A percentile compares a stretch with the other conserved stretches of the same genome.
These are phyloP conservation scores for Suillia variegata DNA, from an alignment of 2,888 invertebrate species.

Conservation along the genomic window DNA sequence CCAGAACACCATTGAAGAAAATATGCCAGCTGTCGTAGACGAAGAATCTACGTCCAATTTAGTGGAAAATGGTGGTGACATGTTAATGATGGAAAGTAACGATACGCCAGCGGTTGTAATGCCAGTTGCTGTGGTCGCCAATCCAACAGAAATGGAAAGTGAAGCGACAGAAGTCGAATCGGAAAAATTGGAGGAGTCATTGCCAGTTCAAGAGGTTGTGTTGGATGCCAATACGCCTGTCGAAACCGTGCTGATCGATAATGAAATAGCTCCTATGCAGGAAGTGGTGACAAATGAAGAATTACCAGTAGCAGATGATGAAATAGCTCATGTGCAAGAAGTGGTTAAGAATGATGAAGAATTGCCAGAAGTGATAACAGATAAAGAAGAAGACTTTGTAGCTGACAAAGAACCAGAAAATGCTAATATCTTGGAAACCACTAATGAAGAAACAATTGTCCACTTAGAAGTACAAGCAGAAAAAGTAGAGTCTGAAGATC, in stretches of 20 bases:
- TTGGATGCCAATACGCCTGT: neutral
- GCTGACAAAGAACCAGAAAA: neutral
- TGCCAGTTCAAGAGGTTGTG: neutral
- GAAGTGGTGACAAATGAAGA: neutral
- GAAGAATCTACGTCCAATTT: conserved; percentile 20
- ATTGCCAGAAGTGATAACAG: neutral
- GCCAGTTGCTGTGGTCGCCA: conserved; percentile 6
- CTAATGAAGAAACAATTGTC: neutral
- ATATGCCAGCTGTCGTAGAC: conserved; percentile 1
- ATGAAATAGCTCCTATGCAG: neutral
- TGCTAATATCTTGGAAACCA: neutral
- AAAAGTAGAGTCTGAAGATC: too few species aligned
- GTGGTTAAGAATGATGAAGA: conserved; percentile 12
- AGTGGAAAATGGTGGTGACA: conserved; percentile 33
- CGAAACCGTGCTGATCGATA: neutral
- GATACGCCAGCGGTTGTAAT: conserved; percentile 39
- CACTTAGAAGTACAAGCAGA: too few species aligned
- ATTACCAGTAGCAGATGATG: conserved; percentile 26
- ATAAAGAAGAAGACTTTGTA: neutral
- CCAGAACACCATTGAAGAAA: conserved; percentile 30
- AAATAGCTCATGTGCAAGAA: conserved; percentile 36
- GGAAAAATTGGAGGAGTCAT: neutral
- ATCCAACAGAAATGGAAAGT: neutral
- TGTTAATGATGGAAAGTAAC: conserved; percentile 54
- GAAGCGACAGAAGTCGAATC: neutral